Evolutionary conservation across 2,797 vertebrate species (phyloP).

Genomic region (Nasua narica): DNA sequence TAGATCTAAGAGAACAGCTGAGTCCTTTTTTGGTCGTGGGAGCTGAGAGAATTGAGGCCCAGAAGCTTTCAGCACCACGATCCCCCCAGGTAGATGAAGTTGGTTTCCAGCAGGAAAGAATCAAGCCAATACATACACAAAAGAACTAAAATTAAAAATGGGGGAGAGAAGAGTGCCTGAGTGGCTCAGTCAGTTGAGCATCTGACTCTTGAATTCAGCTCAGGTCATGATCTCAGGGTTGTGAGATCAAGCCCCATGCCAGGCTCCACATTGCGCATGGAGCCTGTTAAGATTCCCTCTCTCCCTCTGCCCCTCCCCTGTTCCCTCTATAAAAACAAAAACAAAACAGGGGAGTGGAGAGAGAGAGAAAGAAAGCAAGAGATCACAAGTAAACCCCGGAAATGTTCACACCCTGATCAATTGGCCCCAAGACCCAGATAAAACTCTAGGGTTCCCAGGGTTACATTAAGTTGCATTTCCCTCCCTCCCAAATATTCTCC

Average conservation of each 20-base stretch:
- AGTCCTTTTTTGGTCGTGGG: not conserved
- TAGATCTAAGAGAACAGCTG: not conserved
- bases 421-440: not conserved
- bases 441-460: not conserved
- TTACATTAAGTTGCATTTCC: not conserved
- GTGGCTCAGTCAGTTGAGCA: not conserved
- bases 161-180: not conserved
- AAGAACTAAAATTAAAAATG: not conserved
- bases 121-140: not conserved
- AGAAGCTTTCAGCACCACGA: not conserved
- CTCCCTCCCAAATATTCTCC: not conserved
- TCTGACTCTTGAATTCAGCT: not conserved
- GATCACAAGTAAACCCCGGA: not conserved
- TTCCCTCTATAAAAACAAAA: no score
- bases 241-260: not conserved
- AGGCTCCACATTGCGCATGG: not conserved
- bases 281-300: not conserved
- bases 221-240: not conserved
- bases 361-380: not conserved
- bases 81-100: not conserved
- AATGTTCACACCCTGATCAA: not conserved
- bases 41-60: not conserved
- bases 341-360: not conserved
- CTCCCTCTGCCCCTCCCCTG: not conserved
- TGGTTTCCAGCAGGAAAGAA: not conserved